A percentile compares a stretch with the other conserved stretches of the same genome.
Evolutionary conservation across 2,797 vertebrate genomes (phyloP).

Genomic region (Peromyscus attwateri): DNA sequence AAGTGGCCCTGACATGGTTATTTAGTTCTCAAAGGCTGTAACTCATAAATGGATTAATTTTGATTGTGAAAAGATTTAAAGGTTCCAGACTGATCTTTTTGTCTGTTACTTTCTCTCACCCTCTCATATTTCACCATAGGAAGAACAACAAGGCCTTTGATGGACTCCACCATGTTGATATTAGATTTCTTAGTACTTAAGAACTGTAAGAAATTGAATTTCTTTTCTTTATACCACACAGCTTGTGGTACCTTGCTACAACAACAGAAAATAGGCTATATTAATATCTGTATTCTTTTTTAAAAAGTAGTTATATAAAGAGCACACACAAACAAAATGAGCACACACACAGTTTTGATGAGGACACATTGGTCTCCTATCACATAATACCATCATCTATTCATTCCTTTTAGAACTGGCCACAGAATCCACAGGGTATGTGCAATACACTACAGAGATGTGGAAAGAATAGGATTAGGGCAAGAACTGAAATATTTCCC

Average conservation of each 20-base stretch:
- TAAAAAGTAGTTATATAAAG: background rate
- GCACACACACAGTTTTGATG: background rate
- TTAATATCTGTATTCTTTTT: background rate
- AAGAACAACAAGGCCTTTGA: background rate
- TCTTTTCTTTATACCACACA: background rate
- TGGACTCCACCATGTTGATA: background rate
- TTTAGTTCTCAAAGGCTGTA: background rate
- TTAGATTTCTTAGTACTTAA: background rate
- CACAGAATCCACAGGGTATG: background rate
- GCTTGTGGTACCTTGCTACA: background rate
- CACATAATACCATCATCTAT: background rate
- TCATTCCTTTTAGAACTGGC: background rate
- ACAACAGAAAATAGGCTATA: background rate
- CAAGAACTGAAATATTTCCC: background rate
- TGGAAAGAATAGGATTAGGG: background rate
- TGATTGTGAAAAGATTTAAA: background rate
- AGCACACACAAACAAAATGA: background rate
- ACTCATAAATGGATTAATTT: background rate
- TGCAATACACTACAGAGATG: background rate
- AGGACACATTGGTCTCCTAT: background rate
- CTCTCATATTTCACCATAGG: too few species aligned
- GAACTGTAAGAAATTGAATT: background rate
- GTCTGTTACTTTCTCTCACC: background rate
- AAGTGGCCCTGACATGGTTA: fast-evolving
- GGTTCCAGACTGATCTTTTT: too few species aligned